phyloP scores from a whole-genome alignment of 2,113 vertebrate species.

The Hypanus sabinus region DNA sequence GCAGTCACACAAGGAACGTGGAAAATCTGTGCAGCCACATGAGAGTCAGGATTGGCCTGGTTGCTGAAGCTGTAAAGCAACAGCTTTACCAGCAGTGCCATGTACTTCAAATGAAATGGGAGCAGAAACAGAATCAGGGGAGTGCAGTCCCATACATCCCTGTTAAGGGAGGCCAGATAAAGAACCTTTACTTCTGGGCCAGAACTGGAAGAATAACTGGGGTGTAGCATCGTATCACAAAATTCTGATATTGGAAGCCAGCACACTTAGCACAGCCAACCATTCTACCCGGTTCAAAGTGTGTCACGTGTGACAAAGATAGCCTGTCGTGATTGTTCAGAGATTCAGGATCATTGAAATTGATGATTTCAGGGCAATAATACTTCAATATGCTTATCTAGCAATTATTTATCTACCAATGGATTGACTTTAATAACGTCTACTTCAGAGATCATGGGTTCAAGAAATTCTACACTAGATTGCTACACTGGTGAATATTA shows the following conservation, averaged over 20 bases:
- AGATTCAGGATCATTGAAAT: background rate
- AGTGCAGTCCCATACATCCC: background rate
- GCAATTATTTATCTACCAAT: background rate
- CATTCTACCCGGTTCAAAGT: background rate
- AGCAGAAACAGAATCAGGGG: background rate
- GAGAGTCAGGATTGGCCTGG: too few species aligned
- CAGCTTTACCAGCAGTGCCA: too few species aligned
- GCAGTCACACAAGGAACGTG: too few species aligned
- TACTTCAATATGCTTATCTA: background rate
- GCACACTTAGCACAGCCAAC: background rate
- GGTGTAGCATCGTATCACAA: background rate
- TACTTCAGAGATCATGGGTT: background rate
- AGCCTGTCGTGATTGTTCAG: background rate
- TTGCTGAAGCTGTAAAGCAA: too few species aligned
- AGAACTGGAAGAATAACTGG: background rate
- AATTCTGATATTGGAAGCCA: background rate
- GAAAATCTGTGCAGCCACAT: too few species aligned
- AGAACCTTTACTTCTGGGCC: background rate
- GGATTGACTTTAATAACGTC: background rate
- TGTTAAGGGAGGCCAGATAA: background rate
- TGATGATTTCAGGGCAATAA: background rate
- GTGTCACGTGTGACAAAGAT: background rate
- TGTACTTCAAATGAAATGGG: background rate
- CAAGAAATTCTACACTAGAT: background rate
- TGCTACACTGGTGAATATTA: background rate